phyloP scores from a whole-genome alignment of 1,140 invertebrate genomes.

The Caenorhabditis inopinata region DNA sequence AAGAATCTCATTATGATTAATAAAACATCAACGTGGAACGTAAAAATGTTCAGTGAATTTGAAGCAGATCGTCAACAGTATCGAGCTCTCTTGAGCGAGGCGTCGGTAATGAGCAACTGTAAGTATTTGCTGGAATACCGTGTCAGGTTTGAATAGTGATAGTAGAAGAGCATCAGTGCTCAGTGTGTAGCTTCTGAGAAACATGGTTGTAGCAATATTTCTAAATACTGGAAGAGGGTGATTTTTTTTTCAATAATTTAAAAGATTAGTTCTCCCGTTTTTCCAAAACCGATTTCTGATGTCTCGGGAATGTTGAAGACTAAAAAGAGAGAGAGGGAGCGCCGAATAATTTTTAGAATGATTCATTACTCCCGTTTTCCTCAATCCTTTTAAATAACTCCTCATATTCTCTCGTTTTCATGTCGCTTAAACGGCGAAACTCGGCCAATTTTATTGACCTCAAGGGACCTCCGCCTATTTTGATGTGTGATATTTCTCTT shows the following conservation, averaged over 20 bases:
- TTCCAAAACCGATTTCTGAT: too few species aligned
- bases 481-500: neutral
- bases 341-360: slow-evolving; percentile 14
- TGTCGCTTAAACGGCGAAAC: neutral
- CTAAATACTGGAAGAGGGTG: too few species aligned
- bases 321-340: too few species aligned
- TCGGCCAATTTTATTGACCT: slow-evolving; percentile 18
- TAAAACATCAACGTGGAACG: slow-evolving; percentile 68
- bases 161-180: too few species aligned
- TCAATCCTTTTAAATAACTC: neutral
- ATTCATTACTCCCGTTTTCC: neutral
- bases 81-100: slow-evolving; percentile 72
- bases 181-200: too few species aligned
- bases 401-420: neutral
- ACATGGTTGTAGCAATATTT: too few species aligned
- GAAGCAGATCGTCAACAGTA: slow-evolving; percentile 68
- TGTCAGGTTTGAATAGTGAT: too few species aligned
- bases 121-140: slow-evolving; percentile 69
- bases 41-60: slow-evolving; percentile 74
- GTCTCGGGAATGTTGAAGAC: too few species aligned
- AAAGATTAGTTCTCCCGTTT: too few species aligned
- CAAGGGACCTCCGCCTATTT: neutral
- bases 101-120: slow-evolving; percentile 77
- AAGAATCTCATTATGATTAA: slow-evolving; percentile 71
- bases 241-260: too few species aligned